Evolutionary conservation across 53 echinoderm and acorn worm species (phyloP).

Genomic region (Echinometra lucunter): DNA sequence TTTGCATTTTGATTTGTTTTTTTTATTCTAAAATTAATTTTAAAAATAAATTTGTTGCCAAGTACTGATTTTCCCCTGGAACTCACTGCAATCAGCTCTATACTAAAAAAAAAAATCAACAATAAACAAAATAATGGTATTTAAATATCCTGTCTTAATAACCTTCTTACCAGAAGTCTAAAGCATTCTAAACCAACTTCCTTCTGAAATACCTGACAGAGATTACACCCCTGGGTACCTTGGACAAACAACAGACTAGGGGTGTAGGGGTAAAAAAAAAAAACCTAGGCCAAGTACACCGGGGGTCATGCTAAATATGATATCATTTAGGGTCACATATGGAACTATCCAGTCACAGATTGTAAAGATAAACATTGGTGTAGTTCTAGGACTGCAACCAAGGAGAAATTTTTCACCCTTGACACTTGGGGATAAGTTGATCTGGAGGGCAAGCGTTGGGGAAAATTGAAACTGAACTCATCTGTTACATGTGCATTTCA

Average conservation of each 20-base stretch:
- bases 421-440: not conserved
- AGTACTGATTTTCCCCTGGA: too few species aligned
- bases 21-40: not conserved
- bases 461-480: conserved; percentile 12
- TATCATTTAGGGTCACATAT: conserved; percentile 53
- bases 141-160: not conserved
- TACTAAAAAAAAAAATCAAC: too few species aligned
- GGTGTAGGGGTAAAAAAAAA: not conserved
- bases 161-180: not conserved
- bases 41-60: too few species aligned
- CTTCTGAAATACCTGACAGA: conserved; percentile 1
- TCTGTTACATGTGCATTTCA: not conserved
- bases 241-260: conserved; percentile 17
- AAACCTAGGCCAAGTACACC: conserved; percentile 21
- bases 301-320: conserved; percentile 49
- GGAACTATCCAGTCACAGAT: conserved; percentile 41
- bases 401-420: not conserved
- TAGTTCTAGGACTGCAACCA: conserved; percentile 8
- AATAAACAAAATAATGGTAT: not conserved
- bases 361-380: conserved; percentile 46
- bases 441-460: not conserved
- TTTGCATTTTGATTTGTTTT: not conserved
- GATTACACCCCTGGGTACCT: conserved; percentile 13
- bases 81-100: too few species aligned
- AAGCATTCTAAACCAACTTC: conserved; percentile 12